A percentile compares a stretch with the other conserved stretches of the same genome.
Conservation (phyloP, 1,140 invertebrate genomes). For the Globodera ellingtonae region DNA sequence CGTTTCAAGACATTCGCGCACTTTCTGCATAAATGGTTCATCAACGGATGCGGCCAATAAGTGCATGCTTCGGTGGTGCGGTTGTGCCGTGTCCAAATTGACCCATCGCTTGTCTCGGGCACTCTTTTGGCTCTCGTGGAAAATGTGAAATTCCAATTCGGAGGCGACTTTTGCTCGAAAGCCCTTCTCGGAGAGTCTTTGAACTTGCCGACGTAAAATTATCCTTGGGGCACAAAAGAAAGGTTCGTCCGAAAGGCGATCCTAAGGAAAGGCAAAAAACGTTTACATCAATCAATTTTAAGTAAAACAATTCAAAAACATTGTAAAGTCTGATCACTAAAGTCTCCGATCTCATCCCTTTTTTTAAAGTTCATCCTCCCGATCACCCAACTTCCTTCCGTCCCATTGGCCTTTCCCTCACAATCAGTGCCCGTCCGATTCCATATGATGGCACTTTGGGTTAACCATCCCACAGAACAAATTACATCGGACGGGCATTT, state of each 20-base stretch:
- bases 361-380: too few species aligned
- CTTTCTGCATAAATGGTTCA: constrained; percentile 21
- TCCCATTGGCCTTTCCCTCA: too few species aligned
- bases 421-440: too few species aligned
- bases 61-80: constrained; percentile 17
- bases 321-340: too few species aligned
- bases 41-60: not conserved
- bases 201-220: constrained; percentile 7
- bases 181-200: not conserved
- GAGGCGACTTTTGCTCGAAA: constrained; percentile 12
- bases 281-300: not conserved
- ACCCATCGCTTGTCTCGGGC: constrained; percentile 14
- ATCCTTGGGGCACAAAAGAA: constrained; percentile 10
- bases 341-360: too few species aligned
- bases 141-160: constrained; percentile 19
- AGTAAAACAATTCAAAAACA: too few species aligned
- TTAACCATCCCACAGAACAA: too few species aligned
- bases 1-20: constrained; percentile 12
- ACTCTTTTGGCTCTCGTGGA: constrained; percentile 16
- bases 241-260: not conserved
- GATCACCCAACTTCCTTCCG: too few species aligned
- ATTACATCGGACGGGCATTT: too few species aligned
- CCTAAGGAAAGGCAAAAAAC: not conserved
- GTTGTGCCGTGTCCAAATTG: constrained; percentile 2
- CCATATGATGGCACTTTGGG: too few species aligned